These are phyloP conservation scores for Chaetops frenatus DNA, from an alignment of 2,113 vertebrate species.

Conservation along the genomic window DNA sequence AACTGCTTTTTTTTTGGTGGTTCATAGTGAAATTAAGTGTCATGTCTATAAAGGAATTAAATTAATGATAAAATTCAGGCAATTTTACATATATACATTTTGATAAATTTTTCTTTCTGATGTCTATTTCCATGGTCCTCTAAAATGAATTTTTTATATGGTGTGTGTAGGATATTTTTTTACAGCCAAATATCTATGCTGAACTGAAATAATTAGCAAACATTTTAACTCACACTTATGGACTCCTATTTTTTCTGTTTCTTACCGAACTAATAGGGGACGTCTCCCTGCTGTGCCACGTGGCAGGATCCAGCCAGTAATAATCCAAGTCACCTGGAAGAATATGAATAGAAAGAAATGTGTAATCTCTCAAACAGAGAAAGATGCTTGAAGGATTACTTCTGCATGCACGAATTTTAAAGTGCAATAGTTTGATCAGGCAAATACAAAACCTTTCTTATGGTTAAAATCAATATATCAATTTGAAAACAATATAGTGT, in stretches of 20 bases:
- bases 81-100: not conserved
- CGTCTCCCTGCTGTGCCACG: conserved; percentile 93
- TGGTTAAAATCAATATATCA: not conserved
- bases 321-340: conserved; percentile 94
- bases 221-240: not conserved
- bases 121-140: not conserved
- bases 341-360: conserved; percentile 36
- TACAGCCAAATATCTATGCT: not conserved
- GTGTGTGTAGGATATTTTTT: not conserved
- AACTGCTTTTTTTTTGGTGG: not conserved
- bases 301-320: conserved; percentile 93
- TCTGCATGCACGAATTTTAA: not conserved
- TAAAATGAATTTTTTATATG: not conserved
- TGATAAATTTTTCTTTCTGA: not conserved
- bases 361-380: conserved; percentile 25
- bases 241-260: not conserved
- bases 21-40: not conserved
- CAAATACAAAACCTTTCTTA: not conserved
- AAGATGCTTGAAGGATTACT: not conserved
- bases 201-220: not conserved
- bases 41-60: not conserved
- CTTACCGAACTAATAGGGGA: conserved; percentile 82
- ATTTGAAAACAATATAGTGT: not conserved
- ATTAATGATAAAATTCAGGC: not conserved
- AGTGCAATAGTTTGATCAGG: not conserved